These are phyloP conservation scores for Platalea minor DNA, from an alignment of 2,797 vertebrate genomes.

Conservation along the genomic window DNA sequence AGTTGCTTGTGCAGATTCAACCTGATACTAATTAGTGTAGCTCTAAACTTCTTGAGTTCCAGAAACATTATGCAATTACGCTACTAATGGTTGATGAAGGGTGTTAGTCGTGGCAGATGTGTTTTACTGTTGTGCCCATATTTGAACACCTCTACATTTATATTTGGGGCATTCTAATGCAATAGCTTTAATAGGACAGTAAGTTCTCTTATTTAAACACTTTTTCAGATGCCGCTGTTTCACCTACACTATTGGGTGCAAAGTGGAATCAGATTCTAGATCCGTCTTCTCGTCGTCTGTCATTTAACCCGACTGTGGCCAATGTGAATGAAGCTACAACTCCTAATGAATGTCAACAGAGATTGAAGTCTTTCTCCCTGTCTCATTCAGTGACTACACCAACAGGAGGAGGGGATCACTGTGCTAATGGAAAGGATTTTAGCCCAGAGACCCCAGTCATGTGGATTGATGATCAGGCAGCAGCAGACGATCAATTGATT, in stretches of 20 bases:
- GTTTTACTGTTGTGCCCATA: not conserved
- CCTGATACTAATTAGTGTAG: not conserved
- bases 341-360: constrained; percentile 82
- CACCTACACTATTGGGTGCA: constrained; percentile 85
- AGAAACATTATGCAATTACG: not conserved
- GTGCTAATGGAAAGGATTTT: constrained; percentile 77
- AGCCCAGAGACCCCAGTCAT: constrained; percentile 74
- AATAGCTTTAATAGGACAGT: not conserved
- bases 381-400: constrained; percentile 68
- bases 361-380: constrained; percentile 83
- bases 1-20: not conserved
- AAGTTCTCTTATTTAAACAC: not conserved
- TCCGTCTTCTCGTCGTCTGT: constrained; percentile 80
- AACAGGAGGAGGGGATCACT: constrained; percentile 62
- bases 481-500: constrained; percentile 74
- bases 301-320: constrained; percentile 83
- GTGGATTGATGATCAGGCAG: constrained; percentile 85
- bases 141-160: not conserved
- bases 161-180: not conserved
- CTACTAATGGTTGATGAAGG: not conserved
- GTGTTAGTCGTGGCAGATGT: not conserved
- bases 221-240: constrained; percentile 88
- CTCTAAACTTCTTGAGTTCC: not conserved
- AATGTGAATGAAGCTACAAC: constrained; percentile 78
- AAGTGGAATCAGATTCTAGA: constrained; percentile 97